phyloP scores from a whole-genome alignment of 2,113 vertebrate genomes.

The Cyprinodon tularosa region DNA sequence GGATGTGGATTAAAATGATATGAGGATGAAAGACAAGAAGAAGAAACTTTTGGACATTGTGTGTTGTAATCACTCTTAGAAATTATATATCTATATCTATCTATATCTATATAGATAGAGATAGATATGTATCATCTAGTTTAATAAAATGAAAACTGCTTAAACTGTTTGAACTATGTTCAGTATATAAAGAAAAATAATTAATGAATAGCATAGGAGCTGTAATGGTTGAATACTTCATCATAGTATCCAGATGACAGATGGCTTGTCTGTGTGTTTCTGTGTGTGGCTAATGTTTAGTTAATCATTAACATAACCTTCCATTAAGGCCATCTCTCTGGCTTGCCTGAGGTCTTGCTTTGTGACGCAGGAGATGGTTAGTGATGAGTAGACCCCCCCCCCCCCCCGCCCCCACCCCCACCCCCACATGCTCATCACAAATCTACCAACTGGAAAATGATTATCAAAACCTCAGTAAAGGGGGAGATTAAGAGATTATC shows the following conservation, averaged over 20 bases:
- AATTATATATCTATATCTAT: no score
- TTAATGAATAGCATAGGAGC: background rate
- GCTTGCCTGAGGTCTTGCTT: slow-evolving; percentile 42
- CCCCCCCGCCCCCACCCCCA: slow-evolving; percentile 1
- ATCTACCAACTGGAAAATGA: slow-evolving; percentile 54
- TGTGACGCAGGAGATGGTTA: slow-evolving; percentile 57
- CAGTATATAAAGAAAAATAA: slow-evolving; percentile 3
- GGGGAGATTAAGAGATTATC: slow-evolving; percentile 32
- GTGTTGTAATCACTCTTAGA: background rate
- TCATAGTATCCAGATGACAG: slow-evolving; percentile 55
- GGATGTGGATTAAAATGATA: background rate
- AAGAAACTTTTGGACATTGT: background rate
- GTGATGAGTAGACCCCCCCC: slow-evolving; percentile 52
- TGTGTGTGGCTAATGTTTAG: slow-evolving; percentile 66
- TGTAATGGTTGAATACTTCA: slow-evolving; percentile 27
- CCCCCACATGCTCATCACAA: slow-evolving; percentile 40
- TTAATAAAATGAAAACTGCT: background rate
- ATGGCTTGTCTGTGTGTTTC: slow-evolving; percentile 60
- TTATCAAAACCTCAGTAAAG: slow-evolving; percentile 31
- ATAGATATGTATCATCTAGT: no score
- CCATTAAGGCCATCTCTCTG: slow-evolving; percentile 62
- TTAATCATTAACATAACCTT: slow-evolving; percentile 69
- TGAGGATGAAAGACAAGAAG: background rate
- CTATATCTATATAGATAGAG: no score
- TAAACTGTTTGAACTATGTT: background rate